Evolutionary conservation across 2,797 vertebrate species (phyloP), one percentile per base, ranked within the genome.

Genomic region (Adrianichthys oophorus): DNA sequence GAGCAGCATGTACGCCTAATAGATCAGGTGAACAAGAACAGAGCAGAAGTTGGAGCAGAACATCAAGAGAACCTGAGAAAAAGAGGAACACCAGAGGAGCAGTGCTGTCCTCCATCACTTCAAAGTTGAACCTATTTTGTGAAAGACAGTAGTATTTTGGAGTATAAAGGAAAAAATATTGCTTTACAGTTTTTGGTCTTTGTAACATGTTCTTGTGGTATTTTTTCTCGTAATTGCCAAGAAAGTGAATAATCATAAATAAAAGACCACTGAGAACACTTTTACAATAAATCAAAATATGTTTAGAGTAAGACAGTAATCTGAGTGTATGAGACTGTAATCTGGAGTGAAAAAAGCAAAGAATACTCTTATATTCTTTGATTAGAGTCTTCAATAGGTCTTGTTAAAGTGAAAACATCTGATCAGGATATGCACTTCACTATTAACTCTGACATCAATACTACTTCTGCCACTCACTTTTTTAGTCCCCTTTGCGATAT

Each of bases 321-420:
- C 19, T 3, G 19, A 21, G 19, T 21, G 19, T 21, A 21, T 48
- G 44, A n/a, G 12, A 17, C 24, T 51, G n/a, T 19, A 59, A 32
- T n/a, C 42, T 21, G 12, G 15, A 16, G 17, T 15, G 41, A 14
- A 12, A n/a, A 41, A 48, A 23, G 59, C 69, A 61, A 75, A 68
- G 43, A 68, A 69, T 56, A 57, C 64, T 51, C 76, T 76, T 70
- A 68, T 26, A 26, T 26, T 26, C 24, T 26, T 7, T 26, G 5
- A 26, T 26, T 5, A 26, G 24, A 26, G 4, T 5, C 5, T 26
- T 5, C 7, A 5, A 7, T 5, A 26, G 4, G 24, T 26, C 24
- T 26, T 26, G 24, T 26, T 26, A 26, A 7, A 26, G 1, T 32
- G 1, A 8, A 32, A 7, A 32, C 29, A 32, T 32, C 29, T 8